Evolutionary conservation across 2,113 vertebrate genomes (phyloP), one percentile per base, ranked within the genome.

Genomic region (Oryzias melastigma): DNA sequence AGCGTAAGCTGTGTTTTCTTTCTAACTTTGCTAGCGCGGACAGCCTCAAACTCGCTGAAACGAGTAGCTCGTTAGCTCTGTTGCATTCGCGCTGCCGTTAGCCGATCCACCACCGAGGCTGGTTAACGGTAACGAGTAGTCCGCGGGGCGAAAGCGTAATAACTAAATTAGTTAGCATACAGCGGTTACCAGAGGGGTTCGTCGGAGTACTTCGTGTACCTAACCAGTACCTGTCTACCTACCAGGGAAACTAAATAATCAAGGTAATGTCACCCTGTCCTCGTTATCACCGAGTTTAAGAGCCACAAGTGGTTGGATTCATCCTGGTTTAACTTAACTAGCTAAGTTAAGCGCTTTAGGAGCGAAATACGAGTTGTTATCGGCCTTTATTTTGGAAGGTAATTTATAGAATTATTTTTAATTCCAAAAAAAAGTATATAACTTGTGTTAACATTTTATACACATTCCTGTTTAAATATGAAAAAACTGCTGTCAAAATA

Each of bases 281-380:
- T n/a, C 52, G 2, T 62, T 35, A 48, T 54, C 70, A 35, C 2
- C 19, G 60, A 52, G 47, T 17, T 40, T 53, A 29, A 49, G 20
- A 85, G 82, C 86, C 71, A 90, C 88, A 90, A 87, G 86, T 90
- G 85, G 83, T 87, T 83, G 74, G 55, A 42, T 68, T 24, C 20
- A 16, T 7, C 47, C 14, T 41, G 14, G 42, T 55, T 14, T 14
- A 46, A 35, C 35, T 10, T 10, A 35, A 35, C 35, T 3, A 12
- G 35, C 35, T 35, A 35, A 35, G 35, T 35, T 35, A 35, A 35
- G 10, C 10, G 18, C n/a, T 17, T 46, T 17, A 46, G 5, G n/a
- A 46, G 45, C 17, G 18, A 46, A 10, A n/a, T 18, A 17, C 4
- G 12, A 43, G 42, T 5, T 29, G 5, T 7, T 29, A 7, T 29